phyloP scores from a whole-genome alignment of 2,113 vertebrate species.

The Cyphomyrus plagiostoma region DNA sequence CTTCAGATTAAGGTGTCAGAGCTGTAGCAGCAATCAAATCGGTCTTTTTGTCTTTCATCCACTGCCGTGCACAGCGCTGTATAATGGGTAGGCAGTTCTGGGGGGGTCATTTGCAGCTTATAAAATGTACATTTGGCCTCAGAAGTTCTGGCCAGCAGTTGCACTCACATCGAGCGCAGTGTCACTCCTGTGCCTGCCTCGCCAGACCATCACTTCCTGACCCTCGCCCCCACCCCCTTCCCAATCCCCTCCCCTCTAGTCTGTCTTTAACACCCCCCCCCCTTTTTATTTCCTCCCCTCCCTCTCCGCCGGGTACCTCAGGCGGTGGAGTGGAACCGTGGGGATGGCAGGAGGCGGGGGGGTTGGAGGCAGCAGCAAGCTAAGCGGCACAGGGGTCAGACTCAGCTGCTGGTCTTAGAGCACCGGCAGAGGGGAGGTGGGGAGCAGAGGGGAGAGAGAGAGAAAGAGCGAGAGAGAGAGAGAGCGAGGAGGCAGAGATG shows the following conservation, averaged over 20 bases:
- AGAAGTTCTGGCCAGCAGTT: conserved; percentile 14
- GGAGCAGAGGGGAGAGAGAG: conserved; percentile 34
- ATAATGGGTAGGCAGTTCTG: conserved; percentile 46
- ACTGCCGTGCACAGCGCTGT: conserved; percentile 31
- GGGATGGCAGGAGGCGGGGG: too few relatives aligned
- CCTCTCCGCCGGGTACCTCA: too few relatives aligned
- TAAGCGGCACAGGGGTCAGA: conserved; percentile 53
- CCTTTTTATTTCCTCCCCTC: too few relatives aligned
- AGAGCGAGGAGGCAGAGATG: conserved; percentile 50
- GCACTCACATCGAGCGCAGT: not conserved
- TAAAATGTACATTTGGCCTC: conserved; percentile 57
- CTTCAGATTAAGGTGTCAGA: not conserved
- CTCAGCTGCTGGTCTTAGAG: conserved; percentile 56
- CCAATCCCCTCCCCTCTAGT: too few relatives aligned
- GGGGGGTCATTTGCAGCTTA: conserved; percentile 42
- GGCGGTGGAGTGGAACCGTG: too few relatives aligned
- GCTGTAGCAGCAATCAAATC: not conserved
- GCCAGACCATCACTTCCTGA: conserved; percentile 18
- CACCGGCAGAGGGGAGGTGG: conserved; percentile 41
- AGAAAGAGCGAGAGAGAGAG: conserved; percentile 24
- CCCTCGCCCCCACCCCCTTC: not conserved
- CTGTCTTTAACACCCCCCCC: too few relatives aligned
- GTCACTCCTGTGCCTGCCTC: not conserved
- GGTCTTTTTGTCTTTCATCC: conserved; percentile 18
- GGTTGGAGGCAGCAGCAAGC: conserved; percentile 35